Evolutionary conservation across 2,113 vertebrate genomes (phyloP).

Genomic region (Oryzias curvinotus): DNA sequence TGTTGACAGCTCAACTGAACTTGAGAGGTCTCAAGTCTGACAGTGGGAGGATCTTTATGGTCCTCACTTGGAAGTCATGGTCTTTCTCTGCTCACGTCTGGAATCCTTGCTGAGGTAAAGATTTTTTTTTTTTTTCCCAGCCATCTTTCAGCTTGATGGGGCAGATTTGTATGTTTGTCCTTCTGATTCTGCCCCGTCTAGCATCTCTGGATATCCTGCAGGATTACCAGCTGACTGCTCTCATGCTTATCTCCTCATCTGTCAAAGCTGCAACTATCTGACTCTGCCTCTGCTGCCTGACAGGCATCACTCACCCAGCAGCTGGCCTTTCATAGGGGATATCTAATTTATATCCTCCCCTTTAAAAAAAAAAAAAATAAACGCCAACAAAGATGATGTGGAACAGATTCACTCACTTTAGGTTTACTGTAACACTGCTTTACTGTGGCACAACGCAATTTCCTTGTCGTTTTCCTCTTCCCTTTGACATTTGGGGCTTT

Average conservation of each 20-base stretch:
- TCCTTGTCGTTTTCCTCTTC: too few species aligned
- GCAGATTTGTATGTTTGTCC: background rate
- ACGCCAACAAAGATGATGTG: constrained; percentile 17
- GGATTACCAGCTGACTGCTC: constrained; percentile 42
- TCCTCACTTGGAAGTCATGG: constrained; percentile 4
- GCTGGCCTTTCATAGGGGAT: constrained; percentile 38
- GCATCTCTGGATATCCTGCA: constrained; percentile 25
- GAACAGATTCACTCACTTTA: constrained; percentile 2
- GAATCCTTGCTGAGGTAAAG: background rate
- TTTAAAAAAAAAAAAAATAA: constrained; percentile 10
- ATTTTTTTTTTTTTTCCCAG: background rate
- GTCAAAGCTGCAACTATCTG: constrained; percentile 14
- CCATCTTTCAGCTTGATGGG: constrained; percentile 3
- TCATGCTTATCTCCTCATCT: constrained; percentile 44
- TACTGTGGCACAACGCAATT: too few species aligned
- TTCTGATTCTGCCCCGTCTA: constrained; percentile 9
- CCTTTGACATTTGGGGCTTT: background rate
- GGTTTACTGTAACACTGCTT: too few species aligned
- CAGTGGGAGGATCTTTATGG: constrained; percentile 54
- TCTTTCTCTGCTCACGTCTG: constrained; percentile 34
- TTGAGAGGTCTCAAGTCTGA: constrained; percentile 65
- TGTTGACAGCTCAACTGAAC: constrained; percentile 74
- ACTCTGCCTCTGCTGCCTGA: constrained; percentile 21
- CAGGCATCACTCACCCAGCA: constrained; percentile 44
- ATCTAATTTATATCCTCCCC: constrained; percentile 42